Evolutionary conservation across 2,888 invertebrate genomes (phyloP), one percentile per base, ranked within the genome.

Genomic region (Coenonympha glycerion): DNA sequence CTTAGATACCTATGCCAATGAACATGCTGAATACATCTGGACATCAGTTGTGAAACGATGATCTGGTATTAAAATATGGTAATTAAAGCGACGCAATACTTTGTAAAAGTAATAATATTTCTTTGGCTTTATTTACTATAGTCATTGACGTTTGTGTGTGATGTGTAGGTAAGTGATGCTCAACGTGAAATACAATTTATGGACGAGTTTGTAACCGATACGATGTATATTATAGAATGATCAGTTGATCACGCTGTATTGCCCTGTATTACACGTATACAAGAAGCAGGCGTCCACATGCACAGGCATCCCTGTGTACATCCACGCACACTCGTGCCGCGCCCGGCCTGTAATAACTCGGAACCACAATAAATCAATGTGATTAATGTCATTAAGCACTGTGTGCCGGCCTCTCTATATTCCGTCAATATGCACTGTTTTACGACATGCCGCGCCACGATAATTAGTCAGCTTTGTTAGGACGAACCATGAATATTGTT

Each of bases 281-380:
- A 82, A 81, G 85, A 71, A 78, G 73, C 73, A 73, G 64, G 67
- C 76, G 56, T 74, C 63, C 70, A 71, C 73, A 62, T 54, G 46
- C 57, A 61, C 42, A 40, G 37, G 41, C 53, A 56, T 54, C 49
- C 64, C 59, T 64, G 62, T 60, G n/a, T 21, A 69, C 65, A 64
- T 67, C 64, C 68, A 72, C 79, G 69, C 83, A 79, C 78, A 80
- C 80, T 61, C 60, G 58, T 58, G 57, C 63, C 59, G 58, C 71
- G 73, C 73, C 79, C 78, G 78, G 84, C 85, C 87, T 86, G 87
- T 87, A 87, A 87, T 87, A 87, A 87, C 87, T 87, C 86, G 87
- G 86, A 86, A 86, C 87, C 87, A 86, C 87, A 86, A 87, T 87
- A 87, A 87, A 87, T 87, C 87, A 87, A 87, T 86, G 86, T 87